Evolutionary conservation across 1,140 invertebrate genomes (phyloP), one percentile per base, ranked within the genome.

Genomic region (Aphelenchoides fujianensis): DNA sequence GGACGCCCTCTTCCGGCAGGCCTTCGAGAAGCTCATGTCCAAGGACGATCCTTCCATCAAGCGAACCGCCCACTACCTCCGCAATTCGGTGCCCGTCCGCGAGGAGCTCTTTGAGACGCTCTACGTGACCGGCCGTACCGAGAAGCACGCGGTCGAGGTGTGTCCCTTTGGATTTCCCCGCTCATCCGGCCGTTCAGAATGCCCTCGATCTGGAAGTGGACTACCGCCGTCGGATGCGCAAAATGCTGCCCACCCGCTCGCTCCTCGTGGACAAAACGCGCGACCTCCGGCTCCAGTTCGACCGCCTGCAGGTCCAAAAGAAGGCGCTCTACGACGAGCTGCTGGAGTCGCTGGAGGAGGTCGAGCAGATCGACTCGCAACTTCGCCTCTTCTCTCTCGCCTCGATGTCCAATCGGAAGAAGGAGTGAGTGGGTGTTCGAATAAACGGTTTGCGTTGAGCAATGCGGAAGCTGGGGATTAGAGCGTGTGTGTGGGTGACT

Each of bases 21-120:
- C 55, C 34, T 59, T 30, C 55, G 34, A 59, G 5, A 19, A 5
- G 7, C 34, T 59, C 27, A 59, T 59, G 5, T 7, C 5, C 34
- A 27, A 59, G 34, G 55, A 59, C 28, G 55, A 59, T 19, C 19
- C 55, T 27, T 5, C 5, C 12, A 59, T 59, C 19, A 59, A 59
- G 34, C 5, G 23, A 5, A 23, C 23, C 34, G 55, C 55, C 7
- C 55, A 59, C 12, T 59, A 7, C 34, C 19, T 59, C 5, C 55
- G 19, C 5, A 19, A 59, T 19, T 5, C 55, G 5, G 23, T 59
- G 12, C 55, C 55, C 23, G 34, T 59, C 7, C 55, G 55, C 7
- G 55, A 59, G 7, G 55, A 59, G 55, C 23, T 59, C 5, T 59
- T 59, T 23, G 55, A 59, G 23, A 59, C 55, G 7, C 19, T 59